phyloP scores from a whole-genome alignment of 2,113 vertebrate genomes.

The Chaetodon auriga region DNA sequence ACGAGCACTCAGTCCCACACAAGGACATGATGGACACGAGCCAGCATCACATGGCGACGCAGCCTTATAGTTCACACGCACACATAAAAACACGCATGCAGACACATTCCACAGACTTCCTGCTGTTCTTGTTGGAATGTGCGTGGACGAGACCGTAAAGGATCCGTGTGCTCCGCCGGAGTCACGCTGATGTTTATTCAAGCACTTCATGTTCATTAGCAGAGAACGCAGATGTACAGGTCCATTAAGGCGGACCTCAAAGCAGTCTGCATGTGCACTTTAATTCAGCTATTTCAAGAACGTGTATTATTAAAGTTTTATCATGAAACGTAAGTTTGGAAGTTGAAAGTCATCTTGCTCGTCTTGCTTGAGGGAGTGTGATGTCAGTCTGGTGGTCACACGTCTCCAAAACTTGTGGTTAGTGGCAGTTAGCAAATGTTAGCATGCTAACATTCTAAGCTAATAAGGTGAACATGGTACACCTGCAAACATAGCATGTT shows the following conservation, averaged over 20 bases:
- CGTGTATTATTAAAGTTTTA: too few species aligned
- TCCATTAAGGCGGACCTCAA: background rate
- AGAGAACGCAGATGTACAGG: background rate
- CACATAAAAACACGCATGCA: background rate
- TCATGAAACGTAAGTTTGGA: too few species aligned
- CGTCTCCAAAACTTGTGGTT: background rate
- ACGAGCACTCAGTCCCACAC: too few species aligned
- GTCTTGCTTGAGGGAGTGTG: too few species aligned
- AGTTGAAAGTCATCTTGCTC: too few species aligned
- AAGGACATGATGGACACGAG: conserved; percentile 21
- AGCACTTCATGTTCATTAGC: background rate
- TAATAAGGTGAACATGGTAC: background rate
- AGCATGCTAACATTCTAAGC: background rate
- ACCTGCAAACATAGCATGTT: too few species aligned
- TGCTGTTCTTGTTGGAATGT: conserved; percentile 5
- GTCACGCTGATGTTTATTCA: conserved; percentile 3
- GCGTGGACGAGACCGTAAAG: conserved; percentile 10
- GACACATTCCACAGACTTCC: background rate
- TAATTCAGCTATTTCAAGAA: too few species aligned
- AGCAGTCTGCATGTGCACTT: background rate
- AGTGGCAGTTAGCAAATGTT: background rate
- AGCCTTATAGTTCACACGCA: background rate
- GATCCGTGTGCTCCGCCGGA: conserved; percentile 19
- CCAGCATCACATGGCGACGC: conserved; percentile 51
- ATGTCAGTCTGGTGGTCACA: too few species aligned